Percentiles rank a stretch among this genome's conserved stretches.
phyloP scores from a whole-genome alignment of 2,113 vertebrate species.

The Callipepla californica region DNA sequence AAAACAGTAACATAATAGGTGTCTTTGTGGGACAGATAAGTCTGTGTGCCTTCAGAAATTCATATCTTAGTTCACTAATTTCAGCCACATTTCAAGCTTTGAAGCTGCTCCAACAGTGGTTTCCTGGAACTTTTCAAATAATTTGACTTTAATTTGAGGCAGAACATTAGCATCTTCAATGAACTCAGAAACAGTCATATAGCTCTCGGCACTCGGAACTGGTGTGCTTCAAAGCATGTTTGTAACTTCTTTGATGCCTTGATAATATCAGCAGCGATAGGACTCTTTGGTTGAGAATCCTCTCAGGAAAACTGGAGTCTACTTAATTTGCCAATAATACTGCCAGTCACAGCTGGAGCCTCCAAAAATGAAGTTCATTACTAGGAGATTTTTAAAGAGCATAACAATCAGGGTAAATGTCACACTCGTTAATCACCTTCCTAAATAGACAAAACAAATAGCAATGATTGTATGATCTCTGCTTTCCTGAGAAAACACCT shows the following conservation, averaged over 20 bases:
- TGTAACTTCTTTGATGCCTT: not conserved
- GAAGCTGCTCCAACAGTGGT: conserved; percentile 21
- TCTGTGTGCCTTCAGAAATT: conserved; percentile 18
- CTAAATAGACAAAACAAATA: conserved; percentile 54
- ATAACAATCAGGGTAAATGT: conserved; percentile 71
- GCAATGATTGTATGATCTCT: conserved; percentile 47
- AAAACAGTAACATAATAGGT: not conserved
- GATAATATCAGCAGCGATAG: not conserved
- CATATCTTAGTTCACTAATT: not conserved
- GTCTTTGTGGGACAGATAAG: not conserved
- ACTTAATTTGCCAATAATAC: conserved; percentile 13
- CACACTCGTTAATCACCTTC: conserved; percentile 68
- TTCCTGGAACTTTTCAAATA: conserved; percentile 49
- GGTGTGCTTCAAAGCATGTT: conserved; percentile 14
- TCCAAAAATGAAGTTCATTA: conserved; percentile 41
- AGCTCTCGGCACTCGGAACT: not conserved
- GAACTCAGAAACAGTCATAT: not conserved
- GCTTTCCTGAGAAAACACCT: conserved; percentile 54
- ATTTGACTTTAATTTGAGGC: conserved; percentile 47
- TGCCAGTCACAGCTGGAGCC: conserved; percentile 22
- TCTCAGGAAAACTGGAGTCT: conserved; percentile 14
- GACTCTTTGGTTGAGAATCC: conserved; percentile 6
- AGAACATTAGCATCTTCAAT: conserved; percentile 33
- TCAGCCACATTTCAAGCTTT: not conserved
- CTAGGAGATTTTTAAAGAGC: conserved; percentile 59